Evolutionary conservation across 2,797 vertebrate species (phyloP).

Genomic region (Bufotes viridis): DNA sequence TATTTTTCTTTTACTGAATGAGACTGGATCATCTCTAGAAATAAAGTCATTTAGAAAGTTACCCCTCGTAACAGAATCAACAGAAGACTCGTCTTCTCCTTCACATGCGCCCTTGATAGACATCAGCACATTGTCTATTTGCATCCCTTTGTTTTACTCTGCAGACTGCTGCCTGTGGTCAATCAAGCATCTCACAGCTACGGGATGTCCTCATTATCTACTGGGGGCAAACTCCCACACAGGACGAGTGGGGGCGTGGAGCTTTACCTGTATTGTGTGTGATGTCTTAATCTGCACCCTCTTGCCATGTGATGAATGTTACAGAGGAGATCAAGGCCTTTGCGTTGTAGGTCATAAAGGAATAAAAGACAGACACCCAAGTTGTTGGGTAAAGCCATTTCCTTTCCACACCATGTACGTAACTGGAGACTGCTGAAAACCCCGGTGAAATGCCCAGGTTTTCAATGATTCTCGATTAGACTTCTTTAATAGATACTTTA

Average conservation of each 20-base stretch:
- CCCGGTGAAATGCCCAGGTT: not conserved
- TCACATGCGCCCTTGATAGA: not conserved
- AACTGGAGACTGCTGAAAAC: not conserved
- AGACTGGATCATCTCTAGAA: not conserved
- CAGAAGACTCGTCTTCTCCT: too few relatives aligned
- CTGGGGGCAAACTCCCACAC: slow-evolving; percentile 33
- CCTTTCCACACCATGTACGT: not conserved
- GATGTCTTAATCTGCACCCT: not conserved
- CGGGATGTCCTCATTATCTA: slow-evolving; percentile 11
- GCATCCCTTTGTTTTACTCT: slow-evolving; percentile 36
- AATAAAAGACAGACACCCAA: not conserved
- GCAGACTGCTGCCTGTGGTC: not conserved
- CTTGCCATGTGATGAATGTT: slow-evolving; percentile 1
- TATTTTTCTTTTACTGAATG: not conserved
- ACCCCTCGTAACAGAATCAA: not conserved
- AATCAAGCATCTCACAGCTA: slow-evolving; percentile 21
- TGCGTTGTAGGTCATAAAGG: not conserved
- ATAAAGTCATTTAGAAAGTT: not conserved
- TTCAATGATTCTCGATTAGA: not conserved
- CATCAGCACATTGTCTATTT: not conserved
- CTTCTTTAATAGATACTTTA: too few relatives aligned
- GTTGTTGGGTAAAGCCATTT: not conserved
- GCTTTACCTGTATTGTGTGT: not conserved
- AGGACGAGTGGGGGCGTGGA: not conserved
- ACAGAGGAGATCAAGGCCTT: not conserved